Evolutionary conservation across 2,888 invertebrate species (phyloP).

Genomic region (Drosophila ustulata): DNA sequence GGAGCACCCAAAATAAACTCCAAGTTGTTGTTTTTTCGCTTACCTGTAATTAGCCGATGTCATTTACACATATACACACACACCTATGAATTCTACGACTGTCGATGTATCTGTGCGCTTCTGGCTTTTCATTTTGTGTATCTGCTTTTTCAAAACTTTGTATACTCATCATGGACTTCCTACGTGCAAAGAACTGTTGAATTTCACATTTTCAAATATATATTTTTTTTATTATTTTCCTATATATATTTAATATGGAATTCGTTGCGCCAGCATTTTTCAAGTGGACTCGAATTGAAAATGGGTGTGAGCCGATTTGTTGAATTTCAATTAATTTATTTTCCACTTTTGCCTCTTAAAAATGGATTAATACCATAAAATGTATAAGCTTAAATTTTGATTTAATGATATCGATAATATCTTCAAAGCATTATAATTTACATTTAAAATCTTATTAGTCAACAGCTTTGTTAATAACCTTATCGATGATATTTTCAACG

Average conservation of each 20-base stretch:
- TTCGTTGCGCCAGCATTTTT: not conserved
- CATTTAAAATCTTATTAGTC: no score
- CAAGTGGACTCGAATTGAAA: not conserved
- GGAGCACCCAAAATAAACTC: constrained; percentile 70
- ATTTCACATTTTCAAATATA: constrained; percentile 5
- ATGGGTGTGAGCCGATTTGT: constrained; percentile 3
- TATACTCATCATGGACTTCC: constrained; percentile 44
- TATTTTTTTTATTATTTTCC: not conserved
- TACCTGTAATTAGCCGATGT: constrained; percentile 82
- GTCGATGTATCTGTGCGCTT: constrained; percentile 36
- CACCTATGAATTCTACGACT: constrained; percentile 10
- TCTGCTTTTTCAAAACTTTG: constrained; percentile 42
- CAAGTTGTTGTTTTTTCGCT: constrained; percentile 61
- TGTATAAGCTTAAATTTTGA: not conserved
- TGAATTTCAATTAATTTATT: not conserved
- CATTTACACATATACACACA: constrained; percentile 46
- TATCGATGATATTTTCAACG: no score
- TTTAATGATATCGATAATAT: not conserved
- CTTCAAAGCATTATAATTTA: not conserved
- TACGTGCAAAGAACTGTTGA: constrained; percentile 31
- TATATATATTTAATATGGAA: not conserved
- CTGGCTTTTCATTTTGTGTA: constrained; percentile 46
- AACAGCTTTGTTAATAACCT: no score
- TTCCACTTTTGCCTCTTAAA: not conserved
- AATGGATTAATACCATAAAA: not conserved